A percentile compares a stretch with the other conserved stretches of the same genome.
Conservation (phyloP, 2,888 invertebrate genomes). For the Agrenia bidenticulata region DNA sequence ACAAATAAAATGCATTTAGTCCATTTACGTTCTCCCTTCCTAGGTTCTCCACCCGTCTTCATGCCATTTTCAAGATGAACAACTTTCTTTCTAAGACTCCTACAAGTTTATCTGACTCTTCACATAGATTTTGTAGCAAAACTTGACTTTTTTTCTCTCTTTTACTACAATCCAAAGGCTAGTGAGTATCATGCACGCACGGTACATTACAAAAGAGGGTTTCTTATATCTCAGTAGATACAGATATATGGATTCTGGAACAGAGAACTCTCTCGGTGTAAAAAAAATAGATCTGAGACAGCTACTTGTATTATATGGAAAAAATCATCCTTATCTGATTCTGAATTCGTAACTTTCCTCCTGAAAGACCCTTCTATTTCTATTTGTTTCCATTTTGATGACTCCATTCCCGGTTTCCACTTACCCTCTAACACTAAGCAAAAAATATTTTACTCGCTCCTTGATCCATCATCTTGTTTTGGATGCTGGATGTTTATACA, state of each 20-base stretch:
- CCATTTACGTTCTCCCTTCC: slow-evolving; percentile 11
- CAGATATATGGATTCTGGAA: too few species aligned
- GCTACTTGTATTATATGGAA: background rate
- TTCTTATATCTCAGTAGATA: too few species aligned
- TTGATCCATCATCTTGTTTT: too few species aligned
- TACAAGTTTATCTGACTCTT: slow-evolving; percentile 13
- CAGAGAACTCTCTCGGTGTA: too few species aligned
- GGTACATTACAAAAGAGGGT: too few species aligned
- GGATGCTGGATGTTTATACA: too few species aligned
- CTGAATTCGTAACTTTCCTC: background rate
- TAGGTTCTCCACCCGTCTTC: background rate
- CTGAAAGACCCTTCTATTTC: slow-evolving; percentile 9
- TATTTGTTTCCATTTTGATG: slow-evolving; percentile 14
- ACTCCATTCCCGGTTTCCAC: slow-evolving; percentile 3
- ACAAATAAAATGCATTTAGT: slow-evolving; percentile 14
- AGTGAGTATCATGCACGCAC: too few species aligned
- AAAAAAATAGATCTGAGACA: too few species aligned
- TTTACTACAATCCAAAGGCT: background rate
- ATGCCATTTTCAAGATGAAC: slow-evolving; percentile 16
- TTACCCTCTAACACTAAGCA: background rate
- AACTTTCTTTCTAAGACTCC: slow-evolving; percentile 2
- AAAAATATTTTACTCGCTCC: background rate
- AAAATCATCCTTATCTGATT: slow-evolving; percentile 1
- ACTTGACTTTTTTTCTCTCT: slow-evolving; percentile 1
- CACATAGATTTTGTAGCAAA: slow-evolving; percentile 1